These are phyloP conservation scores for Platanista minor DNA, from an alignment of 2,113 vertebrate species.

Conservation along the genomic window DNA sequence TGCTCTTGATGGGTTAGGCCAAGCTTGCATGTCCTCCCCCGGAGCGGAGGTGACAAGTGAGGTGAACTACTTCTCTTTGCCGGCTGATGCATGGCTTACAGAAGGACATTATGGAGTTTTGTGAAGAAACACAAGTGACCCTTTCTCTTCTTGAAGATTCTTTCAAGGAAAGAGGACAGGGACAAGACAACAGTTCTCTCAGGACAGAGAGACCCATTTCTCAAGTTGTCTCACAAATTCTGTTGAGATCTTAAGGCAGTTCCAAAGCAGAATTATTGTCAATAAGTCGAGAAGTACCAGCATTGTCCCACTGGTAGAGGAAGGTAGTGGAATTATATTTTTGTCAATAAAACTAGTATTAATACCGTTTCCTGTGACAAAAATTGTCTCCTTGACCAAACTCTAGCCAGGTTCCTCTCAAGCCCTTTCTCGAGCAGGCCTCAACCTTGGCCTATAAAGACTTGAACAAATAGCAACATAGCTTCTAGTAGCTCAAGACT, in stretches of 20 bases:
- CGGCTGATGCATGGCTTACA: background rate
- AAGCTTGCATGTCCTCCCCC: accelerated
- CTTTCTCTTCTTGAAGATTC: background rate
- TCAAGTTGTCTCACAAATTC: background rate
- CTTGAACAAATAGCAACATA: background rate
- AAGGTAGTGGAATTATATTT: background rate
- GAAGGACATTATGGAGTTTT: background rate
- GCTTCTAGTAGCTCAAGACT: background rate
- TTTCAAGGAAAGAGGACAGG: background rate
- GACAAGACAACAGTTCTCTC: background rate
- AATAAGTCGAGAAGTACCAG: background rate
- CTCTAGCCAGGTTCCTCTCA: background rate
- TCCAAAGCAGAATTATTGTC: background rate
- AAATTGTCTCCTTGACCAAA: background rate
- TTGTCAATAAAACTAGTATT: background rate
- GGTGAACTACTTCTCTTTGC: background rate
- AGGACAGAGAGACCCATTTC: background rate
- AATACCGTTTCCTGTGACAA: background rate
- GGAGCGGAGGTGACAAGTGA: background rate
- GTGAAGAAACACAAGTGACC: background rate
- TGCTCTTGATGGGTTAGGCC: background rate
- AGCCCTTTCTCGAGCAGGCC: background rate
- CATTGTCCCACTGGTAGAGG: background rate
- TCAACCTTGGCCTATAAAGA: background rate
- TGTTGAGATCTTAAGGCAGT: background rate